Conservation (phyloP, 1,140 invertebrate species). For the Drosophila nikananu region DNA sequence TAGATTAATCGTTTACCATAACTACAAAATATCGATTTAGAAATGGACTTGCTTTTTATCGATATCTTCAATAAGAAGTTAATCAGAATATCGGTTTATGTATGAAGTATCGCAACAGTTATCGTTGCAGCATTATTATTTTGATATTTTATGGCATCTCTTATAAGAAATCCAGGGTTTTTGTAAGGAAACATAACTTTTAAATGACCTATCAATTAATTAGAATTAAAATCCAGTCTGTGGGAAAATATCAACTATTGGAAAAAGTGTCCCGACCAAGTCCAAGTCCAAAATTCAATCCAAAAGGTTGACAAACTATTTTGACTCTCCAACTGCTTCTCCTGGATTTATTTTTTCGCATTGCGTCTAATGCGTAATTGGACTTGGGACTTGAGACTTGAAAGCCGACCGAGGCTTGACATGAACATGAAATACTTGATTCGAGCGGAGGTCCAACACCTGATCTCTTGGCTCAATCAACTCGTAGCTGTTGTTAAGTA, state of each 20-base stretch:
- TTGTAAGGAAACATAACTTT: no score
- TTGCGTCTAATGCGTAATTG: conserved; percentile 39
- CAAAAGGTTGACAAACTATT: conserved; percentile 39
- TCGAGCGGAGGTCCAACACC: conserved; percentile 19
- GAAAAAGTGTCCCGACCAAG: neutral
- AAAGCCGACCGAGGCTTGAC: conserved; percentile 19
- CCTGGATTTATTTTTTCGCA: neutral
- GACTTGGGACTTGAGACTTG: conserved; percentile 43
- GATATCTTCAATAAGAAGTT: no score
- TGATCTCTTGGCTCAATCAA: conserved; percentile 30
- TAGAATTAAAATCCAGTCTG: no score
- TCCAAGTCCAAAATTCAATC: conserved; percentile 3
- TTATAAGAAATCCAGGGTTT: no score
- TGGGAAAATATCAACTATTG: neutral
- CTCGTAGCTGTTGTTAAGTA: conserved; percentile 5
- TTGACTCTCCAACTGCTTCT: neutral
- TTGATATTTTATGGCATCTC: neutral
- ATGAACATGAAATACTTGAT: conserved; percentile 53
- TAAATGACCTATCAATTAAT: neutral
- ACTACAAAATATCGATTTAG: no score
- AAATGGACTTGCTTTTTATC: no score
- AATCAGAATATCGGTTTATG: no score
- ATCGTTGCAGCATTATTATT: no score
- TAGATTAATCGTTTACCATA: no score
- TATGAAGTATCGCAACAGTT: no score